Base-by-base conservation (phyloP, 2,797 vertebrate genomes). In the Emydoidea blandingii region DNA sequence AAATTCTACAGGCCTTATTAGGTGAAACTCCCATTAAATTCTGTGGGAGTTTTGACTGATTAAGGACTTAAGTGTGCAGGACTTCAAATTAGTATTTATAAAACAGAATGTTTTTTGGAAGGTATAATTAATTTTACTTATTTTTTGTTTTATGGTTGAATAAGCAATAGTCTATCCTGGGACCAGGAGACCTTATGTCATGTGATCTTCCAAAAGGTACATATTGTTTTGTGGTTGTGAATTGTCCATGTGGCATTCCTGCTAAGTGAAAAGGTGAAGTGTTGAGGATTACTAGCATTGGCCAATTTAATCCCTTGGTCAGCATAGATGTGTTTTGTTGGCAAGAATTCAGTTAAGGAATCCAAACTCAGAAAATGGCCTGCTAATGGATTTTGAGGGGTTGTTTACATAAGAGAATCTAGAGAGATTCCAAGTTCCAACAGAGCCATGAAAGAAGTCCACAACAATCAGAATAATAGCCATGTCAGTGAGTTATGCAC, bases 321-420 rank as follows among this genome's bases (percentile, higher is more conserved):
- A 93, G 56, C 14, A 8, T 72, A 91, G 96, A 50, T 86, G 47
- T 92, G 65, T 88, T 92, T 96, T 95, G 59, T 96, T 95, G 87
- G 53, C 31, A 74, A 83, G 53, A 68, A 80, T 81, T 92, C 18
- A 16, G 37, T 92, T 88, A 89, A 94, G 80, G 50, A 94, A 96
- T 68, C n/a, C 62, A 94, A 86, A 57, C 57, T 94, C 90, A 86
- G 87, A 72, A 91, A 88, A 83, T 87, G 74, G 92, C 95, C 89
- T 93, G 90, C 94, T 96, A 96, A 95, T 86, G 94, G 68, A 34
- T 96, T 97, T 96, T 94, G 85, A 95, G 94, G 91, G 95, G 91
- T 95, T 96, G 88, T 96, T 97, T 94, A 94, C 52, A 88, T 78
- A 81, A 92, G 81, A 94, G 59, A 94, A 92, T 93, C 62, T 49